These are phyloP conservation scores for Plagiodera versicolora DNA, from an alignment of 2,888 invertebrate species.

Conservation along the genomic window DNA sequence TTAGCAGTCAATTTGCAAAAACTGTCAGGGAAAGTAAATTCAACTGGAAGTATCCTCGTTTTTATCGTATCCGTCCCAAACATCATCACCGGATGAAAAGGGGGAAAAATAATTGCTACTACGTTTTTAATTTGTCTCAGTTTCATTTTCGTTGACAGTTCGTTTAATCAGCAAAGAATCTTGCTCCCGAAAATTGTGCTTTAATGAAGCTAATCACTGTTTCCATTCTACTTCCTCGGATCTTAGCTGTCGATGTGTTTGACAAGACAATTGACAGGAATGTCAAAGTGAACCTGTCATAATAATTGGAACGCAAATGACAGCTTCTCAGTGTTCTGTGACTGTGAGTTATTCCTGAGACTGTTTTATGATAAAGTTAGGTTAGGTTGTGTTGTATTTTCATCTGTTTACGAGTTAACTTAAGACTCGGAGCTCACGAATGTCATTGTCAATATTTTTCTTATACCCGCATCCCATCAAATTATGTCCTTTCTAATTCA, in stretches of 20 bases:
- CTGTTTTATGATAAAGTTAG: too few species aligned
- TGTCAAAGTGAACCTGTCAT: not conserved
- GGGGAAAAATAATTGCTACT: conserved; percentile 5
- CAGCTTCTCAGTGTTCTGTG: too few species aligned
- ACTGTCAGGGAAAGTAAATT: not conserved
- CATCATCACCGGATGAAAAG: not conserved
- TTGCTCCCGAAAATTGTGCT: conserved; percentile 1
- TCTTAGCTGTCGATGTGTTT: not conserved
- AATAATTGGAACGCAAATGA: too few species aligned
- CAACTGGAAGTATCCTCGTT: not conserved
- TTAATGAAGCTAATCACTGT: conserved; percentile 10
- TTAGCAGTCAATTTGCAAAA: not conserved
- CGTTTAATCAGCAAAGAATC: too few species aligned
- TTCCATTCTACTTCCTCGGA: not conserved
- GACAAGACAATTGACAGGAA: not conserved
- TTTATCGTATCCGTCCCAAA: not conserved
- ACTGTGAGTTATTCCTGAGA: too few species aligned
- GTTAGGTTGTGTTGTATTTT: too few species aligned
- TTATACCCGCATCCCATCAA: not conserved
- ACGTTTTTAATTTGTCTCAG: not conserved
- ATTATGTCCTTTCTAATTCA: not conserved
- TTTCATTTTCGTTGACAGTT: not conserved
- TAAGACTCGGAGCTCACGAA: too few species aligned
- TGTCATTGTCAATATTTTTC: too few species aligned
- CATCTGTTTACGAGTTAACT: too few species aligned